Conservation (phyloP, 2,113 vertebrate genomes). For the Neotragus pygmaeus region DNA sequence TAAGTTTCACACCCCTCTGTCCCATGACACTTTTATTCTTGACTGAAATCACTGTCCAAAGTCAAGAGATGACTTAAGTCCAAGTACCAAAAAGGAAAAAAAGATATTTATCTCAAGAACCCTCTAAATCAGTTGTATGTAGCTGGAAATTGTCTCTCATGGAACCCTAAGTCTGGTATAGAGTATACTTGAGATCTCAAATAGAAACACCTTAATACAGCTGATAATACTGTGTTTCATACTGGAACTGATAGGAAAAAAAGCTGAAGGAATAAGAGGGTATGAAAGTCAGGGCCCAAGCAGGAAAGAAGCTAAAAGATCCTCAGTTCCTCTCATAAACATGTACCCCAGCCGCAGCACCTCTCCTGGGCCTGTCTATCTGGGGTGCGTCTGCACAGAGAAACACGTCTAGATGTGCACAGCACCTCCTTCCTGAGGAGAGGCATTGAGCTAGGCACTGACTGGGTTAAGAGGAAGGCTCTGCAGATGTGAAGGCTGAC, state of each 20-base stretch:
- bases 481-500: background rate
- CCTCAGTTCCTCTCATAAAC: background rate
- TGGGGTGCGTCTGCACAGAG: background rate
- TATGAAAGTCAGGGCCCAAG: background rate
- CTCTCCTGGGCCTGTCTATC: background rate
- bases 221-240: background rate
- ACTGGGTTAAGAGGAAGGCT: background rate
- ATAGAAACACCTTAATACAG: background rate
- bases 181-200: background rate
- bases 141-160: background rate
- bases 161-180: background rate
- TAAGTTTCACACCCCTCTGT: background rate
- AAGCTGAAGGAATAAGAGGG: background rate
- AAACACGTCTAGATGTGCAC: rapidly evolving
- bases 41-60: background rate
- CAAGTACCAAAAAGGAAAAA: background rate
- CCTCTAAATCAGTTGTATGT: background rate
- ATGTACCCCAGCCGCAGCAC: rapidly evolving
- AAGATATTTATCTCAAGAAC: background rate
- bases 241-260: background rate
- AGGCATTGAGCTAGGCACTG: background rate
- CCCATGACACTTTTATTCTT: background rate
- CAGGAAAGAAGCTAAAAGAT: background rate
- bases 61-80: background rate
- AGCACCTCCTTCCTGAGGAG: background rate